phyloP scores from a whole-genome alignment of 2,888 invertebrate genomes.

The Drosophila neonasuta region DNA sequence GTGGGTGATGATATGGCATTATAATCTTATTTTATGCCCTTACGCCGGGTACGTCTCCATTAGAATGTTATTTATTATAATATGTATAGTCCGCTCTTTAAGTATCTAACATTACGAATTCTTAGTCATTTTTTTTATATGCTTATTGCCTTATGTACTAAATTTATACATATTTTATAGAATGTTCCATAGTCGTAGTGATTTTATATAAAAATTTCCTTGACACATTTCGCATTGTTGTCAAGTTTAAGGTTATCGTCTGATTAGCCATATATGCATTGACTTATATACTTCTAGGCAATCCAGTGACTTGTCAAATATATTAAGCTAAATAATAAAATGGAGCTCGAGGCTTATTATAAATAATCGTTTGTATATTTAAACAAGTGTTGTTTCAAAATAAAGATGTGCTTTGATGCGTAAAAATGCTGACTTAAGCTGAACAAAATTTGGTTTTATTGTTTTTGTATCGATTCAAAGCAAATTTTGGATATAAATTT shows the following conservation, averaged over 20 bases:
- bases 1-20: too few species aligned
- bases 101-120: too few species aligned
- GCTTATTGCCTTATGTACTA: too few species aligned
- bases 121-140: too few species aligned
- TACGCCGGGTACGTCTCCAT: too few species aligned
- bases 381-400: neutral
- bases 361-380: constrained; percentile 1
- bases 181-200: neutral
- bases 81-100: too few species aligned
- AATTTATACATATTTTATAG: neutral
- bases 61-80: too few species aligned
- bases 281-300: neutral
- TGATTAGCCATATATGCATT: constrained; percentile 2
- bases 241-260: constrained; percentile 5
- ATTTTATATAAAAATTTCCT: neutral
- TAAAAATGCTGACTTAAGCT: neutral
- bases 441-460: neutral
- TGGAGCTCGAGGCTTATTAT: neutral
- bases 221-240: constrained; percentile 7
- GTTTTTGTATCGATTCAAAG: neutral
- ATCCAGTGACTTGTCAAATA: neutral
- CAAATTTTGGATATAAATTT: neutral
- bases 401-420: neutral
- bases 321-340: neutral
- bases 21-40: too few species aligned